A percentile compares a stretch with the other conserved stretches of the same genome.
phyloP scores from a whole-genome alignment of 1,140 invertebrate genomes.

The Oncopeltus fasciatus region DNA sequence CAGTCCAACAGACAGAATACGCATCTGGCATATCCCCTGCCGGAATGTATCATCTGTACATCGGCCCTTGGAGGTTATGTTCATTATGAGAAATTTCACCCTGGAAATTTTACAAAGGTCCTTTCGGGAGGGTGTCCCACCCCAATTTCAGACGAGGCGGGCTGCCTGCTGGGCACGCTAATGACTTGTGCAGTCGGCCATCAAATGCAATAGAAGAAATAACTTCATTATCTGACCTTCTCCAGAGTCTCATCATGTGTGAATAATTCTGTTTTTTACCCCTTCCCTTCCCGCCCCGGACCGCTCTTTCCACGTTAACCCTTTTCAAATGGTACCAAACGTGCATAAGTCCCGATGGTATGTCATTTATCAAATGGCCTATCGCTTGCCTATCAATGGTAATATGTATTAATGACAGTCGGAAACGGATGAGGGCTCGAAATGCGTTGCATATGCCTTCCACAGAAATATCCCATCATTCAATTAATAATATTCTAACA shows the following conservation, averaged over 20 bases:
- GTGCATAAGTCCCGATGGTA: not conserved
- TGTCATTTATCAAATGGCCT: conserved; percentile 2
- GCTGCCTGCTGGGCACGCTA: not conserved
- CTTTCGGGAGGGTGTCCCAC: too few relatives aligned
- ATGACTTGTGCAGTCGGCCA: not conserved
- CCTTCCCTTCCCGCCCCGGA: not conserved
- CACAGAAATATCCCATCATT: too few relatives aligned
- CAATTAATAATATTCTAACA: too few relatives aligned
- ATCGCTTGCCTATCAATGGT: conserved; percentile 1
- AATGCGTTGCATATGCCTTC: too few relatives aligned
- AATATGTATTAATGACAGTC: conserved; percentile 1
- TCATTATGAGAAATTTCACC: too few relatives aligned
- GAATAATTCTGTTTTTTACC: not conserved
- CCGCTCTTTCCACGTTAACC: not conserved
- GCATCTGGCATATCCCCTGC: too few relatives aligned
- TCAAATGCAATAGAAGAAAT: not conserved
- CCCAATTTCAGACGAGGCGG: too few relatives aligned
- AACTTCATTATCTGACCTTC: conserved; percentile 1
- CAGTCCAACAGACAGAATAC: too few relatives aligned
- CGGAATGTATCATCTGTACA: too few relatives aligned
- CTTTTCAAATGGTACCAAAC: conserved; percentile 1
- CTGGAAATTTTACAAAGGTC: too few relatives aligned
- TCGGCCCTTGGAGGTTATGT: too few relatives aligned
- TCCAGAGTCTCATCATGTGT: not conserved
- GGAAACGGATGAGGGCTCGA: too few relatives aligned